Percentiles rank a stretch among this genome's conserved stretches.
These are phyloP conservation scores for Phorcus lineatus DNA, from an alignment of 2,888 invertebrate species.

Conservation along the genomic window DNA sequence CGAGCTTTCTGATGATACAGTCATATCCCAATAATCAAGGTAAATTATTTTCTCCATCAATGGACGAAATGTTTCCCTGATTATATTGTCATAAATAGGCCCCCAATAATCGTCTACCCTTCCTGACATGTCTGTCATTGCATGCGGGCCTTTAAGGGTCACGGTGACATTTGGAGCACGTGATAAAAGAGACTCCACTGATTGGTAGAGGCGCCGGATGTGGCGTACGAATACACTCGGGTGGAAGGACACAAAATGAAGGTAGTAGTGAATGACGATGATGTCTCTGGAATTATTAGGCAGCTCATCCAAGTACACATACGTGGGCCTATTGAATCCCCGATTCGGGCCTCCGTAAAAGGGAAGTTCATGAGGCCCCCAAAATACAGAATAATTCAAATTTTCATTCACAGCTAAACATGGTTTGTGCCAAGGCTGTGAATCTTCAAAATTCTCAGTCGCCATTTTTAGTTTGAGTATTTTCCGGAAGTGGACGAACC, in stretches of 20 bases:
- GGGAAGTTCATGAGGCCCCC: background rate
- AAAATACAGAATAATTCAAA: background rate
- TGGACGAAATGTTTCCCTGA: background rate
- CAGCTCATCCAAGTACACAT: background rate
- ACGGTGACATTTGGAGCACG: constrained; percentile 25
- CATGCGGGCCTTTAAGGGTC: constrained; percentile 6
- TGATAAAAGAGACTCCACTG: background rate
- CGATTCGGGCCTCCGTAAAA: background rate
- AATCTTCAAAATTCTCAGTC: background rate
- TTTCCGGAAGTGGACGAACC: background rate
- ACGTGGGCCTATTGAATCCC: background rate
- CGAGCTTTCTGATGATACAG: background rate
- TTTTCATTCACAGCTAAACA: background rate
- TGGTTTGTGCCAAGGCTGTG: background rate
- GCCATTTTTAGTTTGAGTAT: background rate
- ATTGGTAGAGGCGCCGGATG: background rate
- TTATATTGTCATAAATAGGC: background rate
- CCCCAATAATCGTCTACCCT: constrained; percentile 12
- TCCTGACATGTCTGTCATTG: background rate
- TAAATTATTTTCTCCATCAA: constrained; percentile 8
- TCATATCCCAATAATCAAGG: constrained; percentile 19
- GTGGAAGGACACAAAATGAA: background rate
- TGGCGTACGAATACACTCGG: constrained; percentile 3
- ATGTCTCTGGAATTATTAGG: constrained; percentile 3
- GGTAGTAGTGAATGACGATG: background rate